Conservation (phyloP, 2,888 invertebrate species). For the Eupithecia dodoneata region DNA sequence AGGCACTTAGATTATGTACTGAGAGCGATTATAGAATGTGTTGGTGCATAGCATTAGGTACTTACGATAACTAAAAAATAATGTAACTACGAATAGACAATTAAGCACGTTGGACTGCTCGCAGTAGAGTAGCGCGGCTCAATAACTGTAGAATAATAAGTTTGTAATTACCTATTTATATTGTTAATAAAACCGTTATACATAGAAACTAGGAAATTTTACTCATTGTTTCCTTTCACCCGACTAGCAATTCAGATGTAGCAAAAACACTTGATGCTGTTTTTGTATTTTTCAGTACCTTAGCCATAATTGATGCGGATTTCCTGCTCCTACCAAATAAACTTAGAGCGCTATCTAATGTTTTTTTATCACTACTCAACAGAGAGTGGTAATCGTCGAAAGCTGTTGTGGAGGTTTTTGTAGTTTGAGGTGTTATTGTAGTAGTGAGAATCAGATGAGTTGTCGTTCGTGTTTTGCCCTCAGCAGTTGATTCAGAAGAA, state of each 20-base stretch:
- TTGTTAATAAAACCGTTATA: slow-evolving; percentile 84
- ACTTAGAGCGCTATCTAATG: slow-evolving; percentile 50
- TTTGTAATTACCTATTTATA: slow-evolving; percentile 84
- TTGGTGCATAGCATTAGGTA: slow-evolving; percentile 69
- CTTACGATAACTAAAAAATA: slow-evolving; percentile 44
- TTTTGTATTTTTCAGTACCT: slow-evolving; percentile 36
- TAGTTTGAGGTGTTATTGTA: slow-evolving; percentile 8
- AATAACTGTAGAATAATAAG: slow-evolving; percentile 76
- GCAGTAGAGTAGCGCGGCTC: slow-evolving; percentile 83
- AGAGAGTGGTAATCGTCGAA: slow-evolving; percentile 40
- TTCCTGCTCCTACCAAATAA: slow-evolving; percentile 56
- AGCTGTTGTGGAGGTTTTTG: slow-evolving; percentile 6
- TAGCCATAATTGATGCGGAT: slow-evolving; percentile 45
- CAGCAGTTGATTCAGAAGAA: not conserved
- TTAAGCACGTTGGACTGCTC: slow-evolving; percentile 81
- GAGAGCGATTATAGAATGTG: slow-evolving; percentile 55
- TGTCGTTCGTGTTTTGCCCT: not conserved
- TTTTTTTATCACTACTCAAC: slow-evolving; percentile 43
- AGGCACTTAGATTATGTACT: slow-evolving; percentile 26
- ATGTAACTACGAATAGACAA: slow-evolving; percentile 36
- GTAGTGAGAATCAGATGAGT: slow-evolving; percentile 5
- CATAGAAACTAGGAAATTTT: slow-evolving; percentile 61
- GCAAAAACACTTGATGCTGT: slow-evolving; percentile 8
- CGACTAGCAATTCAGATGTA: slow-evolving; percentile 3
- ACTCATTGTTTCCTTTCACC: slow-evolving; percentile 10